Evolutionary conservation across 1,140 invertebrate genomes (phyloP), one percentile per base, ranked within the genome.

Genomic region (Sitophilus oryzae): DNA sequence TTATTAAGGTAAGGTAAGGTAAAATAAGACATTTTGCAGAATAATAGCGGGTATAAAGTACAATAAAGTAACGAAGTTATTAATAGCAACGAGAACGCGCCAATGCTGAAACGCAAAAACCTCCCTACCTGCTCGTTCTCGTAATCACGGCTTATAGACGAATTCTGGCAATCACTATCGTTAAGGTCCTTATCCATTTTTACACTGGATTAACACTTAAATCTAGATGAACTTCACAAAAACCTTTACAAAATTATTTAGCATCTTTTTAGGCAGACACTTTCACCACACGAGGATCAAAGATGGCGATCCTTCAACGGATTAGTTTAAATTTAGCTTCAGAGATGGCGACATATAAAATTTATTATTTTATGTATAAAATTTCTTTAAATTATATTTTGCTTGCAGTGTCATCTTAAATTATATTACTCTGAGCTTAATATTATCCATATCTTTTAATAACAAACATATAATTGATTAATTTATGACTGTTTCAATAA

Each of bases 281-380:
- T 66, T 66, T 66, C 62, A 66, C 61, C 59, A 65, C 64, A 62
- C 64, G 64, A 66, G 62, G 56, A 66, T 62, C 48, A 60, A 64
- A 53, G 51, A 53, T 53, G 51, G 51, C 51, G 41, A 45, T 15
- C 51, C 23, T 47, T 19, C 30, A 47, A 30, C 45, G 40, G 40
- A 16, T 21, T n/a, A n/a, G n/a, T n/a, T n/a, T n/a, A n/a, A n/a
- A n/a, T n/a, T n/a, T n/a, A n/a, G n/a, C n/a, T n/a, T n/a, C n/a
- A 30, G 25, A 11, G 25, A 30, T 30, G 25, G 5, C 25, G 25
- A 30, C n/a, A n/a, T n/a, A n/a, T n/a, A n/a, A n/a, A n/a, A n/a
- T n/a, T n/a, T n/a, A n/a, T n/a, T n/a, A n/a, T n/a, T n/a, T n/a
- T n/a, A n/a, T n/a, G n/a, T n/a, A n/a, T n/a, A n/a, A n/a, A n/a